These are phyloP conservation scores for Acanthopleura granulata DNA, from an alignment of 2,888 invertebrate species.

Conservation along the genomic window DNA sequence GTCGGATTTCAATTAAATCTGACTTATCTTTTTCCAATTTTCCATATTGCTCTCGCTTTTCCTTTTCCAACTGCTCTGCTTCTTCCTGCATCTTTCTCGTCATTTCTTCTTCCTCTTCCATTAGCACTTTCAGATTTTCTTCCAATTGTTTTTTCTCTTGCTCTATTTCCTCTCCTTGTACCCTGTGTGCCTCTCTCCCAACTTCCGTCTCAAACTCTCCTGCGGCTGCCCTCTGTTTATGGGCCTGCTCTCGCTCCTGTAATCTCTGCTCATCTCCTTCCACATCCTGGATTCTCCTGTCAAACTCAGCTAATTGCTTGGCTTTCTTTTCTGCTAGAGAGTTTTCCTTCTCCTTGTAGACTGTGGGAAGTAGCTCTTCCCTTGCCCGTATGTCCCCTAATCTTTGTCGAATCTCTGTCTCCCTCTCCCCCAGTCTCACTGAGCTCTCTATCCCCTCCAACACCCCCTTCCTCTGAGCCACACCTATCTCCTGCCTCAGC, in stretches of 20 bases:
- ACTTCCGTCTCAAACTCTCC: conserved; percentile 29
- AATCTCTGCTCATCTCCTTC: neutral
- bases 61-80: conserved; percentile 44
- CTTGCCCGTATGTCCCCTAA: conserved; percentile 12
- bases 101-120: conserved; percentile 16
- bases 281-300: neutral
- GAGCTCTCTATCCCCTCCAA: neutral
- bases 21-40: conserved; percentile 19
- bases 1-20: conserved; percentile 10
- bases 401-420: conserved; percentile 28
- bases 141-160: conserved; percentile 9
- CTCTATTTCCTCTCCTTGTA: conserved; percentile 26
- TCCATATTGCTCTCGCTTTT: conserved; percentile 40
- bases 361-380: conserved; percentile 18
- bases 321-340: neutral
- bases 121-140: neutral
- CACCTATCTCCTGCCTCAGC: neutral
- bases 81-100: conserved; percentile 31
- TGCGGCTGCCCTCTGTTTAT: neutral
- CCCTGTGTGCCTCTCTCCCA: conserved; percentile 40
- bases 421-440: conserved; percentile 27
- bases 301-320: neutral
- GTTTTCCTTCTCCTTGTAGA: neutral
- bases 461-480: conserved; percentile 13
- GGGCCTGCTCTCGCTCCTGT: neutral